Conservation (phyloP, 1,140 invertebrate species). For the Drosophila guanche region DNA sequence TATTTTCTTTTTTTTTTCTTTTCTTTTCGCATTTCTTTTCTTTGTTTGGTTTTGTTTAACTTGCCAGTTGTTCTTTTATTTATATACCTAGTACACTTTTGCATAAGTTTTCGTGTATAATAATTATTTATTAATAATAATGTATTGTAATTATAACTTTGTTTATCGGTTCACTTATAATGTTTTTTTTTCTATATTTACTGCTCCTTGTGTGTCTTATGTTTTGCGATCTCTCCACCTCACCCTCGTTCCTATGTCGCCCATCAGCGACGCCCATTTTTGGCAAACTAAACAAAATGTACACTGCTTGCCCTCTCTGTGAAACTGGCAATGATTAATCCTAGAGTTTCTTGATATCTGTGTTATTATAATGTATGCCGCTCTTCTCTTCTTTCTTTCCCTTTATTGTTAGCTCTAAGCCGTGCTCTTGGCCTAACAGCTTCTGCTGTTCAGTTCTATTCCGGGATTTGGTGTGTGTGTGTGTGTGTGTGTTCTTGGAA, state of each 20-base stretch:
- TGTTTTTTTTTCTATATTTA: slow-evolving; percentile 33
- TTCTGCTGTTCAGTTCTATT: background rate
- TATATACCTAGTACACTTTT: slow-evolving; percentile 72
- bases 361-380: slow-evolving; percentile 31
- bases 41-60: slow-evolving; percentile 53
- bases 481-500: slow-evolving; percentile 14
- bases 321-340: slow-evolving; percentile 61
- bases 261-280: slow-evolving; percentile 66
- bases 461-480: slow-evolving; percentile 12
- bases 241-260: slow-evolving; percentile 28
- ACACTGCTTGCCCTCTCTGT: slow-evolving; percentile 52
- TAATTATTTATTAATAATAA: slow-evolving; percentile 81
- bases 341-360: slow-evolving; percentile 51
- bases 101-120: slow-evolving; percentile 77
- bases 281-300: slow-evolving; percentile 74
- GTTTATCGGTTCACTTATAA: slow-evolving; percentile 55
- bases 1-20: slow-evolving; percentile 39
- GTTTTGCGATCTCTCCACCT: slow-evolving; percentile 2
- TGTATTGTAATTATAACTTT: slow-evolving; percentile 79
- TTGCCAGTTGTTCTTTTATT: slow-evolving; percentile 55
- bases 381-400: slow-evolving; percentile 24
- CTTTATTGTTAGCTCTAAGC: slow-evolving; percentile 47
- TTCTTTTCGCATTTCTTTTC: slow-evolving; percentile 52
- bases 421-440: slow-evolving; percentile 19
- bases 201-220: slow-evolving; percentile 32